These are phyloP conservation scores for Acrocephalus kingi DNA, from an alignment of 2,113 vertebrate genomes.

Conservation along the genomic window DNA sequence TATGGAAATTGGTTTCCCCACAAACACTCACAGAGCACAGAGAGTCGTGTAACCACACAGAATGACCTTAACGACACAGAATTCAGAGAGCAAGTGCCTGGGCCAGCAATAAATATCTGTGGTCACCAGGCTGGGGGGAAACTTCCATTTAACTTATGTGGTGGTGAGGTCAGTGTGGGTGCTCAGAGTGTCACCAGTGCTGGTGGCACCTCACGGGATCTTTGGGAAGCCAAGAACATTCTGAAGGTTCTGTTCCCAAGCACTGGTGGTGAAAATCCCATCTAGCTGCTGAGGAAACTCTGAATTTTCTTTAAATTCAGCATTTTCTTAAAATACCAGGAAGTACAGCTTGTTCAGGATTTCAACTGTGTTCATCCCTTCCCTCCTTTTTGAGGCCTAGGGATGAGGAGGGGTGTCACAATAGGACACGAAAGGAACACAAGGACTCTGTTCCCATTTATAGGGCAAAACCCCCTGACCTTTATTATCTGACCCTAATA, in stretches of 20 bases:
- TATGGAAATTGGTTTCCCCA: background rate
- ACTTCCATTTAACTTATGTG: background rate
- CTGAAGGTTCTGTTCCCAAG: slow-evolving; percentile 31
- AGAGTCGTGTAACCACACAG: background rate
- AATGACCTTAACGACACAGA: background rate
- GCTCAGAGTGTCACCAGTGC: background rate
- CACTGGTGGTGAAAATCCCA: background rate
- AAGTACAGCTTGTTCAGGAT: background rate
- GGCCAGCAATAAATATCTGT: background rate
- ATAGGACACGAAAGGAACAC: no score
- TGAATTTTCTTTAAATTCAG: background rate
- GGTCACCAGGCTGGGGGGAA: background rate
- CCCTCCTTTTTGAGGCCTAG: background rate
- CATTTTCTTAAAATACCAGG: background rate
- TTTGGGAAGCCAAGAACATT: background rate
- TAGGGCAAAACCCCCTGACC: no score
- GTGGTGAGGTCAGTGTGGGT: background rate
- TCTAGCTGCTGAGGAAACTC: background rate
- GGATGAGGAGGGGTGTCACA: background rate
- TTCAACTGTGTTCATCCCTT: background rate
- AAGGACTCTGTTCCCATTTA: no score
- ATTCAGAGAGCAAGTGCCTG: background rate
- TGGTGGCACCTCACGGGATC: background rate
- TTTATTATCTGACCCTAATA: no score
- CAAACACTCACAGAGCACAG: background rate